phyloP scores from a whole-genome alignment of 2,888 invertebrate species.

The Philereme vetulata region DNA sequence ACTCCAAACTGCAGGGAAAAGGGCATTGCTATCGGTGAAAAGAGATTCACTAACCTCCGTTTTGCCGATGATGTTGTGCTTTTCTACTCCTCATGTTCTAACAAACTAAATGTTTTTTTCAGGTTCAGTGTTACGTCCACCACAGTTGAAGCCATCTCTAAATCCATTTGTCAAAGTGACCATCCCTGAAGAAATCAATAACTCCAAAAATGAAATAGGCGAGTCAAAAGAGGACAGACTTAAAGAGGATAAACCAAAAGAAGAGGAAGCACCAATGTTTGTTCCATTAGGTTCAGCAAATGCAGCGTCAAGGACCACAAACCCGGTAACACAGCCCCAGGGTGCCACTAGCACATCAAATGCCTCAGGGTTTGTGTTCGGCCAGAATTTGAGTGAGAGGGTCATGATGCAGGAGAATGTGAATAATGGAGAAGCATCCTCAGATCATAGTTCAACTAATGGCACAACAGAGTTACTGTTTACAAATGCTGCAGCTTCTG shows the following conservation, averaged over 20 bases:
- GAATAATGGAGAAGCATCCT: slow-evolving; percentile 74
- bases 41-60: too few relatives aligned
- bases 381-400: slow-evolving; percentile 94
- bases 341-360: slow-evolving; percentile 72
- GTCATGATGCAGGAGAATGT: slow-evolving; percentile 86
- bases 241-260: slow-evolving; percentile 58
- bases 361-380: slow-evolving; percentile 91
- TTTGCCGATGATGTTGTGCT: too few relatives aligned
- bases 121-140: slow-evolving; percentile 75
- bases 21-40: too few relatives aligned
- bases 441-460: slow-evolving; percentile 75
- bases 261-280: slow-evolving; percentile 74
- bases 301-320: slow-evolving; percentile 55
- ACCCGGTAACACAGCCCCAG: slow-evolving; percentile 79
- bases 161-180: slow-evolving; percentile 69
- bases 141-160: slow-evolving; percentile 67
- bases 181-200: slow-evolving; percentile 41
- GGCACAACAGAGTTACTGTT: slow-evolving; percentile 89
- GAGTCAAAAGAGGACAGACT: slow-evolving; percentile 55
- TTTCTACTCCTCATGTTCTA: too few relatives aligned
- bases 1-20: too few relatives aligned
- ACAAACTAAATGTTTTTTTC: slow-evolving; percentile 27
- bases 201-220: slow-evolving; percentile 53
- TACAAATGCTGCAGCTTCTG: slow-evolving; percentile 87
- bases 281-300: slow-evolving; percentile 72